These are phyloP conservation scores for Sebastes diploproa DNA, from an alignment of 2,797 vertebrate species.

Conservation along the genomic window DNA sequence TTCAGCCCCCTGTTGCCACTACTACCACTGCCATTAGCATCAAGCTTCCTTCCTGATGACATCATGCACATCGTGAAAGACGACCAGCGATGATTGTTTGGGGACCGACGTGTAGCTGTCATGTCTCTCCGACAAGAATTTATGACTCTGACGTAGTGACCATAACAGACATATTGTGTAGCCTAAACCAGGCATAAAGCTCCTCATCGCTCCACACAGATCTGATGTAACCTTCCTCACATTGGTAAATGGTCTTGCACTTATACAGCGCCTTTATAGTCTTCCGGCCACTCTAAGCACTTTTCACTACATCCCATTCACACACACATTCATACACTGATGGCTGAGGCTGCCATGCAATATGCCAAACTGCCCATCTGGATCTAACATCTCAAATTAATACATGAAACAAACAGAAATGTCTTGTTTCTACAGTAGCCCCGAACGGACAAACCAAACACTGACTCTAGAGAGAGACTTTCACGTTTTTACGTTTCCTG, in stretches of 20 bases:
- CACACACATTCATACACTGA: not conserved
- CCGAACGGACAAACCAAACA: not conserved
- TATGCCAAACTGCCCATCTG: not conserved
- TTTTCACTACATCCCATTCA: not conserved
- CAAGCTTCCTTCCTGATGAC: no score
- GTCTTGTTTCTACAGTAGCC: not conserved
- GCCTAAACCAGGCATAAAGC: not conserved
- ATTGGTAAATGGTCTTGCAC: not conserved
- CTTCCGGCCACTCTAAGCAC: not conserved
- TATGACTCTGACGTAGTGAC: no score
- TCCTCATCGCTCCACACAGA: not conserved
- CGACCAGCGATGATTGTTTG: no score
- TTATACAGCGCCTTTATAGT: not conserved
- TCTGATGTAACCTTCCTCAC: not conserved
- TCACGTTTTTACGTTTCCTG: not conserved
- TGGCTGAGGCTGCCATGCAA: not conserved
- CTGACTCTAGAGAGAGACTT: not conserved
- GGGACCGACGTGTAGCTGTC: no score
- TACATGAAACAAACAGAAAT: not conserved
- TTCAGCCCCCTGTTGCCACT: no score
- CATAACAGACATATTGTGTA: no score
- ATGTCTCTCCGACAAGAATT: no score
- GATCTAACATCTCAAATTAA: not conserved
- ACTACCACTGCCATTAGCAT: no score
- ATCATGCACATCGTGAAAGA: no score